Base-by-base conservation (phyloP, 2,797 vertebrate genomes). In the Echeneis naucrates region DNA sequence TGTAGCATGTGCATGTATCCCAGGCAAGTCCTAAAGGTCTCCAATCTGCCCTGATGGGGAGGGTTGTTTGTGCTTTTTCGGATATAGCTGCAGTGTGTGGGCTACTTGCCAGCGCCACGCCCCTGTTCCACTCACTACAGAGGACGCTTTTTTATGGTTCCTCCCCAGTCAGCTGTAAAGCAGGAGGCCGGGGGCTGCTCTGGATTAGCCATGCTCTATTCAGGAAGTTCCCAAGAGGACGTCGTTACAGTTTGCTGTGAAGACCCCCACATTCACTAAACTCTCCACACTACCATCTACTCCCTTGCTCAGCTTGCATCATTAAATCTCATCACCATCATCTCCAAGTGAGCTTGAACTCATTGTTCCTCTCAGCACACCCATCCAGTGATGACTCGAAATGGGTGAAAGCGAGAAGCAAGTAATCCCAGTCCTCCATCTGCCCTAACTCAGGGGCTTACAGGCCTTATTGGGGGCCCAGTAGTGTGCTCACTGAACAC, bases 151-250 rank as follows among this genome's bases (percentile, higher is more conserved):
- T 91, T 84, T 78, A 84, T 61, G 38, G 57, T 83, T 88, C 85
- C 62, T 87, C 91, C 86, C 91, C 35, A 62, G 85, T 91, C 89
- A 86, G 87, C 91, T 85, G 75, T 91, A 88, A 91, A 92, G 88
- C 82, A 76, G 66, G 73, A 85, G 84, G 78, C 84, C 69, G 33
- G 71, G 65, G 85, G 86, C 89, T 93, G 92, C 88, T 88, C 81
- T 79, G 73, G 82, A 92, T 93, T 93, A 93, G 86, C 78, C 83
- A 91, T 85, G 91, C 87, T 92, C 75, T 50, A 27, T 68, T 75
- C 81, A 88, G 77, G 80, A 88, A 76, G 70, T 78, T 89, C 92
- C 87, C 88, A 75, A 59, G 87, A 84, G 89, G 71, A 82, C 35
- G 68, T 80, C 66, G 68, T 71, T 84, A 75, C 64, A 60, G 74